Base-by-base conservation (phyloP, 2,113 vertebrate genomes). In the Oreochromis tanganicae region DNA sequence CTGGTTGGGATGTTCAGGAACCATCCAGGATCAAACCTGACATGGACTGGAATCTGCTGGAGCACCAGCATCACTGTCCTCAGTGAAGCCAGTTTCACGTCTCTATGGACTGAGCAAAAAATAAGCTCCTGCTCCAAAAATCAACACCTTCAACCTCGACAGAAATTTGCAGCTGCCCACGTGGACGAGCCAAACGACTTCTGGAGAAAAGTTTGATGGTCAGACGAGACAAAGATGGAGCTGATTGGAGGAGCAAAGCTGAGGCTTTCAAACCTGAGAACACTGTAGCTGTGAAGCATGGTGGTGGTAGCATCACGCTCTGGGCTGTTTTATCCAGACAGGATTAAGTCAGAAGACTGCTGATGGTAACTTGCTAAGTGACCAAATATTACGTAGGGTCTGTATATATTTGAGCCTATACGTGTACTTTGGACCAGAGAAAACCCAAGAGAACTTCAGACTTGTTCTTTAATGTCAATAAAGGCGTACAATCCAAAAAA, bases 141-240 rank as follows among this genome's bases (percentile, higher is more conserved):
- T 59, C 4, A 11, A 57, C 50, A 29, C 29, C 29, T 29, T 29
- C 43, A 24, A 57, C 6, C 12, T 57, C 55, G 13, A 27, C 24
- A 29, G 55, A 27, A 57, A 57, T 27, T 2, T 24, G 21, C 54
- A 56, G 54, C 24, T 57, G 27, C 24, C 1, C 56, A 16, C 4
- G 0, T 59, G 5, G 29, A 10, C 16, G 16, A 56, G 11, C 11
- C 54, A 56, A 4, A 56, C 1, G 54, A 11, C 11, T 0, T 56
- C 54, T 56, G 54, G 54, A 56, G 55, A 27, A 56, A 57, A 0
- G 24, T 57, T 57, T 14, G 55, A 57, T 8, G 24, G 1, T 0
- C 54, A 1, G 55, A 57, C 4, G 24, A 59, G 56, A 59, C 24
- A 59, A 8, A 57, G 13, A 0, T 59, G 24, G 24, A 59, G 56